Base-by-base conservation (phyloP, 2,888 invertebrate genomes). In the Drosophila niveifrons region DNA sequence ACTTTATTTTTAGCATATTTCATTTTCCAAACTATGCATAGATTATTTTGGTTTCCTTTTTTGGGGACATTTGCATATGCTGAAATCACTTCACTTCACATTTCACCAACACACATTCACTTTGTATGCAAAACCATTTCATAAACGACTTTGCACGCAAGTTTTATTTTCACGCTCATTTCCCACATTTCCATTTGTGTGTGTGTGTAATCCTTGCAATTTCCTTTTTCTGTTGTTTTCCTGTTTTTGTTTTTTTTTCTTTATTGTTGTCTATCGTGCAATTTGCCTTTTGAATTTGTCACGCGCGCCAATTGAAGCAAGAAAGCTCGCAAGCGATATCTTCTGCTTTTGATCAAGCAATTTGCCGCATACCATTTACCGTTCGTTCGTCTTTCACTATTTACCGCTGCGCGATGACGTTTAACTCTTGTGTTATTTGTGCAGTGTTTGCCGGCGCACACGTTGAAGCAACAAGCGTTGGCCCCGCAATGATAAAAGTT, bases 401-500 rank as follows among this genome's bases (percentile, higher is more conserved):
- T 44, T 46, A 9, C 10, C 56, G 36, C n/a, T 17, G 11, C 10
- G 11, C 39, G 6, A 39, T 7, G 13, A 7, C 31, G 28, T 29
- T 43, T 43, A 11, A 3, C 7, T 41, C 4, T n/a, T 23, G 2
- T 13, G 39, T 15, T n/a, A n/a, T 41, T n/a, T 23, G 2, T 13
- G 39, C 39, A 36, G 36, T 41, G n/a, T 44, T 17, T 53, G 18
- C 44, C 55, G 39, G 1, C 50, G 18, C 18, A 48, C 55, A 73
- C 64, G 75, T 78, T 62, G 72, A 86, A 80, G 86, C 83, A 83
- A 83, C 88, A 88, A 83, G 86, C 88, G 78, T 70, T 75, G 56
- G 31, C 50, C 61, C 63, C 70, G 53, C 46, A 82, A 88, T 83
- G 88, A 88, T 88, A 88, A 82, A 71, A 69, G 47, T 72, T 78